Base-by-base conservation (phyloP, 2,113 vertebrate species). In the Toxostoma redivivum region DNA sequence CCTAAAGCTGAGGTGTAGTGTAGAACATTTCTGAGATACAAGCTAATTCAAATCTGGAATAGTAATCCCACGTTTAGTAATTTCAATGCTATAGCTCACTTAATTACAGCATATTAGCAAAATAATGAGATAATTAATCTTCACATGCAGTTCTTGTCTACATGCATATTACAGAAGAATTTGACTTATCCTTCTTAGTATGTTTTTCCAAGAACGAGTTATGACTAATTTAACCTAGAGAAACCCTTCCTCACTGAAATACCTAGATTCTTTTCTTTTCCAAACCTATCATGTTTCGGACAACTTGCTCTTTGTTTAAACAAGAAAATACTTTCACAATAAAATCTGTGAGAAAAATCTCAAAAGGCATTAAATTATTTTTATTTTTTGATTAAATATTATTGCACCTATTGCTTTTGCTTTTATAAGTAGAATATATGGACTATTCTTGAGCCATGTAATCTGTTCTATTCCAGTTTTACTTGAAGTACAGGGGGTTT, bases 181-280 rank as follows among this genome's bases (percentile, higher is more conserved):
- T 94, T 95, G 84, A 94, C 79, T 95, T 97, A 96, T 87, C 81
- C 86, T 91, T 94, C 92, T 96, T 92, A 96, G 87, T 93, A 64
- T 97, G 92, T 97, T 97, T 98, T 97, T 96, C 94, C 97, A 97
- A 97, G 97, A 98, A 97, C 95, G 96, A 97, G 97, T 98, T 97
- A 94, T 97, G 95, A 98, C 97, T 97, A 95, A 98, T 97, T 94
- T 97, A 95, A 90, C 84, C 72, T 86, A 95, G 74, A 97, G 93
- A 97, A 97, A 95, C 88, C 79, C 93, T 94, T 93, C 67, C 87
- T 86, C 88, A 86, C 72, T 31, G 86, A 93, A 95, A 97, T 97
- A 95, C 77, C 64, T 88, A 81, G 88, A 93, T 90, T 95, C 79
- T 95, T 97, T 92, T 85, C 47, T 77, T 92, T 95, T 87, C 50